Evolutionary conservation across 2,888 invertebrate genomes (phyloP).

Genomic region (Rhyacophila evoluta): DNA sequence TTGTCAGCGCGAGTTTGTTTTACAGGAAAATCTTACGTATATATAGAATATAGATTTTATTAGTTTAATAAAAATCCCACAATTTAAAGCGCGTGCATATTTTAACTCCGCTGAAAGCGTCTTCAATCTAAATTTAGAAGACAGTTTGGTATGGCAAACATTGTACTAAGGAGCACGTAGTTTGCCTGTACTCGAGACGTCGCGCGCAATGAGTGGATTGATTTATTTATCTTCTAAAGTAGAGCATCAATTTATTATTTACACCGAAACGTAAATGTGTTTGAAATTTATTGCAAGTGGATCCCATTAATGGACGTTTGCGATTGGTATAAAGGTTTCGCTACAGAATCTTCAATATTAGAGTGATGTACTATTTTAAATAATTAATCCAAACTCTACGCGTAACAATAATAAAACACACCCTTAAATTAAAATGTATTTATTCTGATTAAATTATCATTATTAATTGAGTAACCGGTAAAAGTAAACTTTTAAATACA

Average conservation of each 20-base stretch:
- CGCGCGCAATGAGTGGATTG: not conserved
- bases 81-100: not conserved
- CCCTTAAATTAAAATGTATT: no score
- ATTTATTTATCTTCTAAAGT: not conserved
- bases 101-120: not conserved
- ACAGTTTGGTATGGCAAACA: not conserved
- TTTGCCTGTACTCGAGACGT: not conserved
- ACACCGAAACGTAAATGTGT: not conserved
- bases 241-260: slow-evolving; percentile 8
- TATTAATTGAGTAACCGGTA: no score
- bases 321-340: not conserved
- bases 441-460: no score
- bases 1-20: no score
- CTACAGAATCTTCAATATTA: no score
- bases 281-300: slow-evolving; percentile 25
- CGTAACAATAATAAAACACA: no score
- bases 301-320: not conserved
- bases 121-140: not conserved
- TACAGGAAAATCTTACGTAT: no score
- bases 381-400: no score
- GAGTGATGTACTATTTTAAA: no score
- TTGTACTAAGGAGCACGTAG: not conserved
- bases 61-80: no score
- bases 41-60: no score
- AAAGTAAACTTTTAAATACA: no score